Percentiles rank a stretch among this genome's conserved stretches.
These are phyloP conservation scores for Apeira syringaria DNA, from an alignment of 2,888 invertebrate species.

Conservation along the genomic window DNA sequence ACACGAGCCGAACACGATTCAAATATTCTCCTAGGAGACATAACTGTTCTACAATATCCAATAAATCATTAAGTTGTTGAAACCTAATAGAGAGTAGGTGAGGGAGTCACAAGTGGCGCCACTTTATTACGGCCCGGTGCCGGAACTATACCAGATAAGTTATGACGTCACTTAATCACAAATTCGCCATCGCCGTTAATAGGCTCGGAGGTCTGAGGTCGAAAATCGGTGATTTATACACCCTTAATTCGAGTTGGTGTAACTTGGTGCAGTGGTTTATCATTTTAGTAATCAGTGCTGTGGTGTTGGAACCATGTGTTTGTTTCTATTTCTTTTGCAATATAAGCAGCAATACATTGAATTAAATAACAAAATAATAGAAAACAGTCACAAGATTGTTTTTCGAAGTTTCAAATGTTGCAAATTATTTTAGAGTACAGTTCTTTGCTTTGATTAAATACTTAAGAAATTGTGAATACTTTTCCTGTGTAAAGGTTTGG, in stretches of 20 bases:
- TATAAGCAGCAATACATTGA: too few relatives aligned
- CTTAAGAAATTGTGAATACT: too few relatives aligned
- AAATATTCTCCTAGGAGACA: slow-evolving; percentile 29
- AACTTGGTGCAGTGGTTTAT: slow-evolving; percentile 26
- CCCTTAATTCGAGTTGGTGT: slow-evolving; percentile 42
- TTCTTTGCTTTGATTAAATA: too few relatives aligned
- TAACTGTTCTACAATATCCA: slow-evolving; percentile 39
- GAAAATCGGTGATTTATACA: slow-evolving; percentile 52
- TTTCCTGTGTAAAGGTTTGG: too few relatives aligned
- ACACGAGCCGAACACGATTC: too few relatives aligned
- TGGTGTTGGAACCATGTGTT: neutral
- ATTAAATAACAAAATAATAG: too few relatives aligned
- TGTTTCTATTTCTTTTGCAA: too few relatives aligned
- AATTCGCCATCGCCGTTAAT: slow-evolving; percentile 62
- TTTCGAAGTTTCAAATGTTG: too few relatives aligned
- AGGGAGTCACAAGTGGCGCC: slow-evolving; percentile 48
- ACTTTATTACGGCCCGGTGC: slow-evolving; percentile 47
- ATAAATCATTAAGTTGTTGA: slow-evolving; percentile 48
- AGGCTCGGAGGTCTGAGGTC: slow-evolving; percentile 43
- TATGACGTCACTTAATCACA: slow-evolving; percentile 65
- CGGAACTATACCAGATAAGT: slow-evolving; percentile 59
- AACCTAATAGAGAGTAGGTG: slow-evolving; percentile 58
- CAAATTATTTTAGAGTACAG: too few relatives aligned
- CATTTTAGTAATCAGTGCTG: slow-evolving; percentile 15
- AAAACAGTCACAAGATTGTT: too few relatives aligned